These are phyloP conservation scores for Glaucopsyche alexis DNA, from an alignment of 2,888 invertebrate species.

Conservation along the genomic window DNA sequence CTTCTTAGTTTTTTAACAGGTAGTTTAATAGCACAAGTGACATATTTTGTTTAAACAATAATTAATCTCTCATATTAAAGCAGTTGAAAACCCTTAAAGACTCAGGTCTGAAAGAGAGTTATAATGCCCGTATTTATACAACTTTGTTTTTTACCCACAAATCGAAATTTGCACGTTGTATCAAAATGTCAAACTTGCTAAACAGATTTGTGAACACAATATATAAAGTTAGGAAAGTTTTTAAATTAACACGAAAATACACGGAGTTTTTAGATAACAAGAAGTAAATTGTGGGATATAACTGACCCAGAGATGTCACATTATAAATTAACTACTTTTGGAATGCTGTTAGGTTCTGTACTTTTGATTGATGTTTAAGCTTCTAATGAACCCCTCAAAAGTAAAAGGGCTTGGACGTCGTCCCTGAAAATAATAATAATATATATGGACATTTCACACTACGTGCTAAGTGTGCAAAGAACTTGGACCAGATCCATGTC, in stretches of 20 bases:
- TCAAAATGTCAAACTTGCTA: conserved; percentile 13
- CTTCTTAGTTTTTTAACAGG: too few relatives aligned
- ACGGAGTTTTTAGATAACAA: not conserved
- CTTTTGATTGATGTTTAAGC: not conserved
- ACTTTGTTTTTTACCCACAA: conserved; percentile 20
- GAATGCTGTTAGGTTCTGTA: not conserved
- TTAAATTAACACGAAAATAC: not conserved
- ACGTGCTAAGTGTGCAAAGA: too few relatives aligned
- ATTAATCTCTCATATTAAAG: too few relatives aligned
- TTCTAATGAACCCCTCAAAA: too few relatives aligned
- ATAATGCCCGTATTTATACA: conserved; percentile 6
- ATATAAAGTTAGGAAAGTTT: not conserved
- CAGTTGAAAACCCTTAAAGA: not conserved
- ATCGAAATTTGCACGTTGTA: not conserved
- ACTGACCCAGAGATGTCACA: not conserved
- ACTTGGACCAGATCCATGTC: too few relatives aligned
- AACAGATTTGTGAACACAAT: conserved; percentile 5
- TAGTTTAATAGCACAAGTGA: too few relatives aligned
- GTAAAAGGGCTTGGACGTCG: too few relatives aligned
- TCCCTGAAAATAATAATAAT: too few relatives aligned
- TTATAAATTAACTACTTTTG: not conserved
- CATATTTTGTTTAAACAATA: too few relatives aligned
- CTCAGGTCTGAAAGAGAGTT: conserved; percentile 6
- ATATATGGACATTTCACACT: too few relatives aligned
- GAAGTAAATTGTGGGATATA: not conserved